phyloP scores from a whole-genome alignment of 1,140 invertebrate genomes.

The Lepidurus couesii region DNA sequence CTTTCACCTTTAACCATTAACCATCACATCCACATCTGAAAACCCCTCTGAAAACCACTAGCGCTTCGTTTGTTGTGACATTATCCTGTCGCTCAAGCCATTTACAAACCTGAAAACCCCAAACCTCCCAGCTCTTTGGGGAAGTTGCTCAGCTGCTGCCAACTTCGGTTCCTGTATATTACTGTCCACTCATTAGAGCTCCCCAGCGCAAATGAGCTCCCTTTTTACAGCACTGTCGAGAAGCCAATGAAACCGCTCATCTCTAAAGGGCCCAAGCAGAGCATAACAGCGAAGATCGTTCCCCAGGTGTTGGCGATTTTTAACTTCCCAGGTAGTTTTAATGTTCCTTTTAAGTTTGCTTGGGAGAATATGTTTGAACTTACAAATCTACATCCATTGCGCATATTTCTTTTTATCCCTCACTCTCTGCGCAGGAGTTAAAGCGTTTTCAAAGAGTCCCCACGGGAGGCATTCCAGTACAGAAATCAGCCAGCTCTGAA shows the following conservation, averaged over 20 bases:
- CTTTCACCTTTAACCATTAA: constrained; percentile 19
- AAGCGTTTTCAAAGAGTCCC: too few species aligned
- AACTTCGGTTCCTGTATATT: background rate
- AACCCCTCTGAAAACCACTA: constrained; percentile 2
- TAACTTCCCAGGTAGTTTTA: too few species aligned
- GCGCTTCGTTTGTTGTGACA: constrained; percentile 21
- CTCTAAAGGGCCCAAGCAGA: background rate
- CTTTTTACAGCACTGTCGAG: background rate
- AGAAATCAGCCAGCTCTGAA: background rate
- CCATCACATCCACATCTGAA: background rate
- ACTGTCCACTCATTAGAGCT: too few species aligned
- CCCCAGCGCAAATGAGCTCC: background rate
- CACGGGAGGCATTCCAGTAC: background rate
- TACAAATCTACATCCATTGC: too few species aligned
- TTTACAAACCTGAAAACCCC: constrained; percentile 10
- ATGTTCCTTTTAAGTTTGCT: too few species aligned
- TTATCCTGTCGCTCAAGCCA: constrained; percentile 21
- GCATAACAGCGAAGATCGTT: background rate
- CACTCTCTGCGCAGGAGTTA: too few species aligned
- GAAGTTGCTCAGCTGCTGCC: background rate
- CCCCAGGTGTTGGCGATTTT: background rate
- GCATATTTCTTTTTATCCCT: too few species aligned
- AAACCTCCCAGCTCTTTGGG: background rate
- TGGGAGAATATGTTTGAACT: too few species aligned
- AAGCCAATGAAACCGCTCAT: background rate